Evolutionary conservation across 2,888 invertebrate genomes (phyloP).

Genomic region (Abscondita cerata): DNA sequence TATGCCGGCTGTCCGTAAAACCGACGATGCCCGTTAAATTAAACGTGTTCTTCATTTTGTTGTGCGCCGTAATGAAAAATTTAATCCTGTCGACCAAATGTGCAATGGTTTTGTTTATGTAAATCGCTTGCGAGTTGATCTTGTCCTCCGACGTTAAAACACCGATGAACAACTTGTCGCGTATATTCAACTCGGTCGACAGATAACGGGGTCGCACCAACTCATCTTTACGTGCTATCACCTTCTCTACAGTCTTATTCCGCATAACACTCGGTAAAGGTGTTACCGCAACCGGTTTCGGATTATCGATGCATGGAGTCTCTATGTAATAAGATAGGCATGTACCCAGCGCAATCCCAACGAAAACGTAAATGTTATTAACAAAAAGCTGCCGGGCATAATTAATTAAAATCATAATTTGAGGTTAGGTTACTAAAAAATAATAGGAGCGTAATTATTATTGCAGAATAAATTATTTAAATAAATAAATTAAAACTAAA

Average conservation of each 20-base stretch:
- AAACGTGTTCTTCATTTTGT: constrained; percentile 53
- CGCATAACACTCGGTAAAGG: not conserved
- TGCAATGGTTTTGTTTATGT: constrained; percentile 88
- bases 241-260: not conserved
- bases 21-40: constrained; percentile 71
- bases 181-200: constrained; percentile 93
- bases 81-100: constrained; percentile 82
- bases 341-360: constrained; percentile 7
- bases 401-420: not conserved
- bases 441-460: too few species aligned
- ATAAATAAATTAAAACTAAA: too few species aligned
- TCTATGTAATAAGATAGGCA: constrained; percentile 3
- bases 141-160: constrained; percentile 80
- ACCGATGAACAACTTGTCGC: constrained; percentile 86
- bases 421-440: too few species aligned
- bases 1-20: constrained; percentile 80
- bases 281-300: not conserved
- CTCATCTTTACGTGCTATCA: constrained; percentile 50
- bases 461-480: too few species aligned
- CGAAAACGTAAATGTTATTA: not conserved
- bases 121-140: constrained; percentile 75
- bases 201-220: constrained; percentile 90
- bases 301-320: not conserved
- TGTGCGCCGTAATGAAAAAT: constrained; percentile 60
- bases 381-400: not conserved